Conservation (phyloP, 2,888 invertebrate genomes). For the Trichogramma evanescens region DNA sequence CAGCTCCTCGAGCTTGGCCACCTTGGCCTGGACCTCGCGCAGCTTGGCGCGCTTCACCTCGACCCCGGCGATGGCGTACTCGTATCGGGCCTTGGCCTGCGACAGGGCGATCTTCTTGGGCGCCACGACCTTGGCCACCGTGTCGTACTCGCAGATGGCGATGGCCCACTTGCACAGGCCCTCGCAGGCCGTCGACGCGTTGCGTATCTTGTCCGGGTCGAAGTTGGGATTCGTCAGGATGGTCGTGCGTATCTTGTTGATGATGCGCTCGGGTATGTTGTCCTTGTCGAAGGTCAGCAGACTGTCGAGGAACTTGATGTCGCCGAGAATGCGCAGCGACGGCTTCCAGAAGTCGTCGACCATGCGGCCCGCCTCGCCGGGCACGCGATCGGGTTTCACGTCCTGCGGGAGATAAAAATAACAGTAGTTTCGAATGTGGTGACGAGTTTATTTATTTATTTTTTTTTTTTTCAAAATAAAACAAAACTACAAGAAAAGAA, state of each 20-base stretch:
- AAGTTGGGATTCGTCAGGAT: constrained; percentile 81
- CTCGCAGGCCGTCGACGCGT: constrained; percentile 84
- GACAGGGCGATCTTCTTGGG: constrained; percentile 87
- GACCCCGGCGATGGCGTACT: constrained; percentile 67
- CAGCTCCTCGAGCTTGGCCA: constrained; percentile 65
- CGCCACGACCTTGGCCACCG: constrained; percentile 83
- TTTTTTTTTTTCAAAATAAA: neutral
- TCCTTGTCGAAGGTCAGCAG: constrained; percentile 87
- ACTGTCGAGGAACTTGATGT: constrained; percentile 85
- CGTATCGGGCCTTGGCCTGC: constrained; percentile 75
- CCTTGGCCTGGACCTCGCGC: constrained; percentile 59
- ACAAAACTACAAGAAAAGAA: too few species aligned
- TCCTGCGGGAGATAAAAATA: constrained; percentile 53
- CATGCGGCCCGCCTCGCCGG: constrained; percentile 68
- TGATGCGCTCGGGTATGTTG: constrained; percentile 76
- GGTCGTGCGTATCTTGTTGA: constrained; percentile 74
- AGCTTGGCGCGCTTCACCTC: constrained; percentile 72
- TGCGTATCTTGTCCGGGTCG: constrained; percentile 82
- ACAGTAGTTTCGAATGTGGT: too few species aligned
- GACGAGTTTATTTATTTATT: too few species aligned
- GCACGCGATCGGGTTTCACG: constrained; percentile 80
- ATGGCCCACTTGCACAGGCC: constrained; percentile 92
- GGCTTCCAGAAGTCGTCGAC: constrained; percentile 92
- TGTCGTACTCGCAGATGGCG: constrained; percentile 90
- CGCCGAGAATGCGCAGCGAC: constrained; percentile 79